Evolutionary conservation across 2,797 vertebrate genomes (phyloP).

Genomic region (Cuculus canorus): DNA sequence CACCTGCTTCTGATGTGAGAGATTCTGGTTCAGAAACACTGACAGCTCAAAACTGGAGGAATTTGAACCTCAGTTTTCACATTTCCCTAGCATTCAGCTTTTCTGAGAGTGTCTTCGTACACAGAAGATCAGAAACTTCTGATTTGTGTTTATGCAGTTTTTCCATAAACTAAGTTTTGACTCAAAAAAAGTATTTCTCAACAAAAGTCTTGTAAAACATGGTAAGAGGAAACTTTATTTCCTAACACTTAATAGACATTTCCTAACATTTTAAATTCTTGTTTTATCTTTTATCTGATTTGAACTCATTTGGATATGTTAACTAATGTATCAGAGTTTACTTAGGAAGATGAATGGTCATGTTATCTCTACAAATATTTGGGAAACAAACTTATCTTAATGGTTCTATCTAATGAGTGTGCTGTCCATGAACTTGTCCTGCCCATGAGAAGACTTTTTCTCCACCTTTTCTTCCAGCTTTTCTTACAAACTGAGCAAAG

Average conservation of each 20-base stretch:
- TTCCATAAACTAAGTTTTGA: neutral
- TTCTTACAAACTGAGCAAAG: neutral
- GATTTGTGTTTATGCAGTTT: neutral
- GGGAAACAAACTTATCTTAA: neutral
- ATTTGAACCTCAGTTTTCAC: neutral
- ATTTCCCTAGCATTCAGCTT: neutral
- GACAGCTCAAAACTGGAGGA: neutral
- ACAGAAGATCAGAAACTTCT: neutral
- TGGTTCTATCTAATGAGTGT: neutral
- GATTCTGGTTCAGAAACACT: neutral
- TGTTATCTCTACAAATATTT: neutral
- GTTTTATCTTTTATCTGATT: neutral
- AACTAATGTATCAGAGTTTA: neutral
- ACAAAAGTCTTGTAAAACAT: neutral
- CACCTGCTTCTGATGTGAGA: neutral
- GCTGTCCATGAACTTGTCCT: neutral
- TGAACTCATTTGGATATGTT: neutral
- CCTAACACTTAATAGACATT: neutral
- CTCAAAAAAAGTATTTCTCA: neutral
- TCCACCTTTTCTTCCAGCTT: neutral
- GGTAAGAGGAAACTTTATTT: neutral
- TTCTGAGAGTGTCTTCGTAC: neutral
- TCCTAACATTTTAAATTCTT: neutral
- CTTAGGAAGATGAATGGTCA: neutral
- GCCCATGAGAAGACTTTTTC: rapidly evolving